Base-by-base conservation (phyloP, 2,888 invertebrate genomes). In the Athrips mouffetella region DNA sequence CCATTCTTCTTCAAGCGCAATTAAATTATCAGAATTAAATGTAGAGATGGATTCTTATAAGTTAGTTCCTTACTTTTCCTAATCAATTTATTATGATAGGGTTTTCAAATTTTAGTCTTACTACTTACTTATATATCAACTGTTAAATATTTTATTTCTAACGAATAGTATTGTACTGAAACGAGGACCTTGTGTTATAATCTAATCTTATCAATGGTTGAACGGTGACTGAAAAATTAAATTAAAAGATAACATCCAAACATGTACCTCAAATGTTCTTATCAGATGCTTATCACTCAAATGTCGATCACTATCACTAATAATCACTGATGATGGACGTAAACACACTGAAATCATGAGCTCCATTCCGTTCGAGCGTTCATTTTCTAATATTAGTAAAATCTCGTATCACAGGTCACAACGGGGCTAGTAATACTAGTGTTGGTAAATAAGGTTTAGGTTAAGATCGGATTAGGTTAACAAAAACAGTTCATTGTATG, bases 311-410 rank as follows among this genome's bases (percentile, higher is more conserved):
- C 88, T 83, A 82, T 82, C 88, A 88, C 87, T 80, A 35, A 39
- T 33, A n/a, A 37, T 79, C 88, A 88, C 88, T 84, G 69, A 75
- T 66, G 79, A 80, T 76, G 75, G 73, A 73, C 72, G 70, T 70
- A 76, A 83, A 82, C 80, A 84, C 87, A 87, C 87, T 82, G 79
- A 76, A 80, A 79, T 73, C 75, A 81, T 76, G 65, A 72, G 83
- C 84, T 86, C 87, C 88, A 88, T 88, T 71, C 87, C 87, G 80
- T 78, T 70, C 56, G 73, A 70, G 65, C 71, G 77, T 77, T 69
- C 87, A 83, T 85, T 80, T 80, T 82, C 23, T 58, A 52, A 57
- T 62, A 63, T 61, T 51, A 53, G 49, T 53, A 64, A 63, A 69
- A 70, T 69, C 65, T 59, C 57, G 59, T 54, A 80, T 77, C 84